Percentiles rank a stretch among this genome's conserved stretches.
Conservation (phyloP, 2,797 vertebrate species). For the Anableps anableps region DNA sequence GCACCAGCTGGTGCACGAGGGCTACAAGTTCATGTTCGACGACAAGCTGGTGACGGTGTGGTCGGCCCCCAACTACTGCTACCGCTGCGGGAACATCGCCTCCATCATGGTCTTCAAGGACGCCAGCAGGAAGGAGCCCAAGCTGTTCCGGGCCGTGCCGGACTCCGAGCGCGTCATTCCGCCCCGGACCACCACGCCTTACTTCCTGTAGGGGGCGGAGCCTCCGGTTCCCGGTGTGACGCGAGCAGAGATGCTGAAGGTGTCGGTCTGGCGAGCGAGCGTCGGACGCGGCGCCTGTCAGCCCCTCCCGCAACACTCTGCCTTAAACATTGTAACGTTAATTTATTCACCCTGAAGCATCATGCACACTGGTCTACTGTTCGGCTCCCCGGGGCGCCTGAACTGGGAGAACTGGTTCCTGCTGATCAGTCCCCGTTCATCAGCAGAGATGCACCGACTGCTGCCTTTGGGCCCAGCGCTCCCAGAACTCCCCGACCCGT, state of each 20-base stretch:
- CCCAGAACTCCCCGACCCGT: neutral
- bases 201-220: constrained; percentile 69
- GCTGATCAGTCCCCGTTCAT: neutral
- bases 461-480: neutral
- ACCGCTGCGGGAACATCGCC: constrained; percentile 97
- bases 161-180: constrained; percentile 95
- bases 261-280: too few species aligned
- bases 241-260: neutral
- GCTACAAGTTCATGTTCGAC: constrained; percentile 99
- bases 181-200: constrained; percentile 76
- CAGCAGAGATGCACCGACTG: neutral
- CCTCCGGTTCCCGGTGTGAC: neutral
- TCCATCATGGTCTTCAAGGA: constrained; percentile 99
- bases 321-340: constrained; percentile 1
- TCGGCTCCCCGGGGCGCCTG: too few species aligned
- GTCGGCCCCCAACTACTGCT: constrained; percentile 99
- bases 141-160: constrained; percentile 95
- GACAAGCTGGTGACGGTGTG: constrained; percentile 98
- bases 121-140: constrained; percentile 94
- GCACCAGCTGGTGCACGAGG: constrained; percentile 96
- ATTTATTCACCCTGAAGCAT: neutral
- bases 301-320: constrained; percentile 2
- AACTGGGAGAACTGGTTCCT: neutral
- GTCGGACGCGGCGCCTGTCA: too few species aligned
- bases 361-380: neutral